phyloP scores from a whole-genome alignment of 2,113 vertebrate genomes.

The Himantopus leucocephalus region DNA sequence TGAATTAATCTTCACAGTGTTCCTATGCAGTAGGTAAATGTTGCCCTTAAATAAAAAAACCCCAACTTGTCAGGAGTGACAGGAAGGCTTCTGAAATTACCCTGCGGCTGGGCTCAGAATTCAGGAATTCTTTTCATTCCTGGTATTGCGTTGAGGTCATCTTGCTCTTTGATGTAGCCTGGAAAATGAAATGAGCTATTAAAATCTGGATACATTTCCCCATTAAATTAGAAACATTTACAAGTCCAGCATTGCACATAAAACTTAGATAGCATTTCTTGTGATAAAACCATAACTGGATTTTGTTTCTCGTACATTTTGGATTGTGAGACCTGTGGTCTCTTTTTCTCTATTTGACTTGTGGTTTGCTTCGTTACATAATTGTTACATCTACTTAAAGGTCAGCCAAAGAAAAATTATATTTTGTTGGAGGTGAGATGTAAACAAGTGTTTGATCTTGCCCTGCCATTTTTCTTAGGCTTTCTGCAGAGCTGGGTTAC shows the following conservation, averaged over 20 bases:
- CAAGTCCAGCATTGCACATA: neutral
- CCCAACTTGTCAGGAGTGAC: neutral
- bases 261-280: constrained; percentile 13
- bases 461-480: constrained; percentile 61
- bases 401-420: constrained; percentile 69
- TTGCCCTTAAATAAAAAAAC: neutral
- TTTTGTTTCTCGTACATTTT: constrained; percentile 50
- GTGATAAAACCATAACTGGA: constrained; percentile 58
- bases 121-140: neutral
- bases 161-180: neutral
- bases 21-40: neutral
- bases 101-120: neutral
- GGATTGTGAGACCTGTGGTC: constrained; percentile 25
- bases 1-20: neutral
- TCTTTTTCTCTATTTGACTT: constrained; percentile 61
- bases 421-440: constrained; percentile 62
- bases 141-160: neutral
- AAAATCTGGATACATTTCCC: constrained; percentile 4
- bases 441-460: constrained; percentile 71
- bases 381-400: constrained; percentile 65
- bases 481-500: constrained; percentile 48
- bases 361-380: constrained; percentile 63
- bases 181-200: constrained; percentile 49
- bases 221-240: constrained; percentile 32
- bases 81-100: neutral